A percentile compares a stretch with the other conserved stretches of the same genome.
Evolutionary conservation across 2,113 vertebrate species (phyloP).

Genomic region (Labeo rohita): DNA sequence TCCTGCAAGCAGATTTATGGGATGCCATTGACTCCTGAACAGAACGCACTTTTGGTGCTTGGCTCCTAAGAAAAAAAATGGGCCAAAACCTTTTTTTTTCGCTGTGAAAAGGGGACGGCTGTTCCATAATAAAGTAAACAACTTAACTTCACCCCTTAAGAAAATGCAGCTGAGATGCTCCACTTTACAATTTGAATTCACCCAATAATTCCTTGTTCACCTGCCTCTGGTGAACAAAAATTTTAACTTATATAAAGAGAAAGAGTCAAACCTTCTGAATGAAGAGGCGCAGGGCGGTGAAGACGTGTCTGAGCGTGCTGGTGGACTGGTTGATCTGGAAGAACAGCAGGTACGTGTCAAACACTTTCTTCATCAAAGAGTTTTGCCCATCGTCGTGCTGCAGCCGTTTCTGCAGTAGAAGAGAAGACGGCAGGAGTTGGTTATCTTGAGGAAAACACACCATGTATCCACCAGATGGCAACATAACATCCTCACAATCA

Average conservation of each 20-base stretch:
- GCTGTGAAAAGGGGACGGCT: too few species aligned
- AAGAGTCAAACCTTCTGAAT: conserved; percentile 87
- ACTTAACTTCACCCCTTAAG: too few species aligned
- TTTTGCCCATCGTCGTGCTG: conserved; percentile 93
- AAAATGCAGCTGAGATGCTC: not conserved
- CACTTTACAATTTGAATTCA: not conserved
- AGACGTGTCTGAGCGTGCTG: conserved; percentile 87
- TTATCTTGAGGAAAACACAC: not conserved
- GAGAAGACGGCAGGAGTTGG: not conserved
- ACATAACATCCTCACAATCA: not conserved
- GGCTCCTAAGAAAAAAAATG: too few species aligned
- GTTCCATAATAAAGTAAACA: too few species aligned
- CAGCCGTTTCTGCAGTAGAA: conserved; percentile 85
- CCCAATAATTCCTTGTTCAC: not conserved
- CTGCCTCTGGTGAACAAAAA: not conserved
- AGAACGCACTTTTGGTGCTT: too few species aligned
- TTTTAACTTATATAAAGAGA: not conserved
- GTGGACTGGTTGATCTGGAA: conserved; percentile 97
- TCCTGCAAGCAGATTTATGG: too few species aligned
- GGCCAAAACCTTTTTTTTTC: too few species aligned
- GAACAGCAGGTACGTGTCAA: conserved; percentile 96
- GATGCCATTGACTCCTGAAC: too few species aligned
- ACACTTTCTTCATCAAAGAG: conserved; percentile 92
- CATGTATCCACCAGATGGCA: not conserved
- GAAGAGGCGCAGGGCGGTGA: conserved; percentile 89